Base-by-base conservation (phyloP, 2,113 vertebrate species). In the Syngnathus floridae region DNA sequence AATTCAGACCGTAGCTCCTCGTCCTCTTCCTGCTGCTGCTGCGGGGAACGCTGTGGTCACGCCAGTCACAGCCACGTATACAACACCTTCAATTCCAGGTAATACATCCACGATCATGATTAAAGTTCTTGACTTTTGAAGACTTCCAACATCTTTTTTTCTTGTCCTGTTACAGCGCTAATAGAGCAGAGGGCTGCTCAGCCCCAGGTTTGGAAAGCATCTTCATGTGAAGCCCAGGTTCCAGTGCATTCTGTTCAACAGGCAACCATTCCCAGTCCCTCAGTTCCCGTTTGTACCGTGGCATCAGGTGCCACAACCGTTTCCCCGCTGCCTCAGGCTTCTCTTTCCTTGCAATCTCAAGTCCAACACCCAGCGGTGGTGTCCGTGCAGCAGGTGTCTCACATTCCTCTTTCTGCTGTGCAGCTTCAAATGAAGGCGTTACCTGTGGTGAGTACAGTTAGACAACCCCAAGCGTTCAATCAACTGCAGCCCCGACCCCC, bases 11-110 rank as follows among this genome's bases (percentile, higher is more conserved):
- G 41, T 82, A 1, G 72, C 71, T 40, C 78, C 74, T 0, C 62
- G 61, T 73, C 79, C 80, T 1, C 70, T 82, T 41, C 83, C 76
- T 1, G 76, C 83, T 10, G 62, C 75, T 48, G 62, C 75, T 48
- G 76, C 81, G 45, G 77, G 79, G 9, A 73, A 40, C 38, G 90
- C 88, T 14, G 73, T 85, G 0, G 87, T 89, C 63, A 88, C 89
- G 13, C 74, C 88, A 1, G 87, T 89, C 56, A 88, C 88, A 22
- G 90, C 90, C 55, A 90, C 88, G 45, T 90, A 86, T 6, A 92
- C 93, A 26, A 92, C 91, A 9, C 88, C 94, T 5, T 90, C 93
- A 26, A 87, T 92, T 70, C 90, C 94, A 77, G 94, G 96, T 98
- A 90, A 68, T 51, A 62, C 43, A 21, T 13, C 16, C 1, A 6